A percentile compares a stretch with the other conserved stretches of the same genome.
phyloP scores from a whole-genome alignment of 2,113 vertebrate genomes.

The Melanerpes formicivorus region DNA sequence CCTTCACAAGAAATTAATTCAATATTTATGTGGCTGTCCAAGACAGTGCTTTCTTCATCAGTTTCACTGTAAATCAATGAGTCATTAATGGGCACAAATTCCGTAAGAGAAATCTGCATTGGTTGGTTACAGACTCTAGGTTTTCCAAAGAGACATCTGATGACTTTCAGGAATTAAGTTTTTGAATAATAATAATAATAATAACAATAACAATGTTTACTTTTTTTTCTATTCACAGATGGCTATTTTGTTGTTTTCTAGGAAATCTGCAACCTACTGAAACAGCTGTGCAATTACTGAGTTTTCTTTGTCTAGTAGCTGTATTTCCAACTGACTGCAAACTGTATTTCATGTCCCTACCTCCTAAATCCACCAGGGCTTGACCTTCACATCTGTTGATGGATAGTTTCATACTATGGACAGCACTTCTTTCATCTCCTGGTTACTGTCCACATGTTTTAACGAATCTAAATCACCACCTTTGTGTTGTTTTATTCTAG shows the following conservation, averaged over 20 bases:
- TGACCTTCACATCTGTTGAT: slow-evolving; percentile 5
- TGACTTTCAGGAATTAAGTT: neutral
- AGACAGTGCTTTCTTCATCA: slow-evolving; percentile 13
- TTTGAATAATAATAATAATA: neutral
- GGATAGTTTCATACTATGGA: slow-evolving; percentile 2
- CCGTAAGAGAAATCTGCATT: neutral
- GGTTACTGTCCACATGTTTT: neutral
- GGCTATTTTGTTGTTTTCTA: neutral
- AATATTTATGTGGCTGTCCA: slow-evolving; percentile 16
- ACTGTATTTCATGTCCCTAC: neutral
- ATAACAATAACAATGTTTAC: too few species aligned
- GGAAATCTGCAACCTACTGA: neutral
- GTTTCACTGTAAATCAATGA: neutral
- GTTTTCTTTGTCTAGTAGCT: slow-evolving; percentile 15
- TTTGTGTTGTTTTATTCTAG: slow-evolving; percentile 15
- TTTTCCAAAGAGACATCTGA: neutral
- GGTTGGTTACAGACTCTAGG: neutral
- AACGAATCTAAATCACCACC: neutral
- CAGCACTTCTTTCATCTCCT: neutral
- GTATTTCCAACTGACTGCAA: neutral
- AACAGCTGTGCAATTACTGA: neutral
- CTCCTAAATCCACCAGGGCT: slow-evolving; percentile 27
- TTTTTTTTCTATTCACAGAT: neutral
- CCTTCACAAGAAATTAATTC: slow-evolving; percentile 37
- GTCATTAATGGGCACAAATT: neutral